Evolutionary conservation across 1,140 invertebrate species (phyloP).

Genomic region (Gryon sp.): DNA sequence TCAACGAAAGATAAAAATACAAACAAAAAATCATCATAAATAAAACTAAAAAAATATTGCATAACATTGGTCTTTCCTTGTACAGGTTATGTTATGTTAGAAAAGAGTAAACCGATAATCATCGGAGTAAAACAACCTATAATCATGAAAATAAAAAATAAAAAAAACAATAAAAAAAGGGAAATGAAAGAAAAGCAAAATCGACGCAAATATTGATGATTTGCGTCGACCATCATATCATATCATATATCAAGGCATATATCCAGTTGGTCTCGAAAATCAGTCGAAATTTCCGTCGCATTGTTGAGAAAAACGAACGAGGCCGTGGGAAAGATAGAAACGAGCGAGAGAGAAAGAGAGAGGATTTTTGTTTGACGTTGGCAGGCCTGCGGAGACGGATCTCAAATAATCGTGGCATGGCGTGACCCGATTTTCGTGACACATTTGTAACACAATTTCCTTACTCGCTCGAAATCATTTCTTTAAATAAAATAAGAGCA

Average conservation of each 20-base stretch:
- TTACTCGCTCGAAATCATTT: background rate
- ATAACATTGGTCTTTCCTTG: background rate
- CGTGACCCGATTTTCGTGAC: conserved; percentile 33
- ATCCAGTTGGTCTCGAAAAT: too few species aligned
- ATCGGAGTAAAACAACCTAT: background rate
- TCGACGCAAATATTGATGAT: background rate
- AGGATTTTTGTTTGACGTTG: conserved; percentile 1
- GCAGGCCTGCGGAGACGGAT: conserved; percentile 6
- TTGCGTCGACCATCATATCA: background rate
- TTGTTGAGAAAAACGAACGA: too few species aligned
- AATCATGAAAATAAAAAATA: conserved; percentile 7
- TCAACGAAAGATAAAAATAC: background rate
- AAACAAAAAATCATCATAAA: background rate
- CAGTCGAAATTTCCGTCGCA: background rate
- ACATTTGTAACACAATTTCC: background rate
- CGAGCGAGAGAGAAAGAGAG: too few species aligned
- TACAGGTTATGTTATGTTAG: conserved; percentile 1
- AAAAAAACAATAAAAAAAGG: too few species aligned
- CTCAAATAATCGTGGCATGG: conserved; percentile 12
- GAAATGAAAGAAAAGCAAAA: background rate
- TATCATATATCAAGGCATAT: too few species aligned
- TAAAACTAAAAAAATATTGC: background rate
- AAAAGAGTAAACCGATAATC: background rate
- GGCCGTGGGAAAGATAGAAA: too few species aligned
- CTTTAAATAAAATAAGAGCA: too few species aligned